Conservation (phyloP, 2,113 vertebrate genomes). For the Peucedramus taeniatus region DNA sequence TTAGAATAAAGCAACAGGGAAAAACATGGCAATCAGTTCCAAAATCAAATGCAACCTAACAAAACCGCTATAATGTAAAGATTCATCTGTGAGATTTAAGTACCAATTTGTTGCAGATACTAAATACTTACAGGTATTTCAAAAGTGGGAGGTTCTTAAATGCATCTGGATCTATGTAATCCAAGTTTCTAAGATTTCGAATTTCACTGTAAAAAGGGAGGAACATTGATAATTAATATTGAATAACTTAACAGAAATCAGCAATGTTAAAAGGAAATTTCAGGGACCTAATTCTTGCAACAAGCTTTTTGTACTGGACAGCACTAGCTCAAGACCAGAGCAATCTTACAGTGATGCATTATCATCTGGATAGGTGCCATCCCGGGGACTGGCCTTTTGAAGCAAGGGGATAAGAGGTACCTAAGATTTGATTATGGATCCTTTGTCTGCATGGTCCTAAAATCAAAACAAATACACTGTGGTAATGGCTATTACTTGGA, state of each 20-base stretch:
- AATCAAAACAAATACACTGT: neutral
- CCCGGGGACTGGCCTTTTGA: neutral
- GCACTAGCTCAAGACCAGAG: neutral
- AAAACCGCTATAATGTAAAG: neutral
- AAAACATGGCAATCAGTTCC: neutral
- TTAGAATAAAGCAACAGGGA: neutral
- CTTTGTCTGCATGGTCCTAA: neutral
- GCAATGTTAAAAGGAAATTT: neutral
- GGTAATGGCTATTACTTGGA: neutral
- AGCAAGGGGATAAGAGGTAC: neutral
- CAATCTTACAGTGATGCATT: neutral
- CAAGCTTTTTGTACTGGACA: neutral
- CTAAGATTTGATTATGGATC: neutral
- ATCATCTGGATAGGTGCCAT: neutral
- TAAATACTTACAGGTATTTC: slow-evolving; percentile 89
- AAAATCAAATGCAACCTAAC: neutral
- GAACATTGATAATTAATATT: neutral
- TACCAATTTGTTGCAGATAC: slow-evolving; percentile 62
- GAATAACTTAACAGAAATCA: neutral
- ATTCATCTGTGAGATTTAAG: neutral
- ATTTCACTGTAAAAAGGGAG: slow-evolving; percentile 83
- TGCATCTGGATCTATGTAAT: slow-evolving; percentile 82
- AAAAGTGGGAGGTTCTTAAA: slow-evolving; percentile 87
- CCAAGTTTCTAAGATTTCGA: slow-evolving; percentile 86
- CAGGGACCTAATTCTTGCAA: neutral